Base-by-base conservation (phyloP, 2,888 invertebrate species). In the Pheosia tremula region DNA sequence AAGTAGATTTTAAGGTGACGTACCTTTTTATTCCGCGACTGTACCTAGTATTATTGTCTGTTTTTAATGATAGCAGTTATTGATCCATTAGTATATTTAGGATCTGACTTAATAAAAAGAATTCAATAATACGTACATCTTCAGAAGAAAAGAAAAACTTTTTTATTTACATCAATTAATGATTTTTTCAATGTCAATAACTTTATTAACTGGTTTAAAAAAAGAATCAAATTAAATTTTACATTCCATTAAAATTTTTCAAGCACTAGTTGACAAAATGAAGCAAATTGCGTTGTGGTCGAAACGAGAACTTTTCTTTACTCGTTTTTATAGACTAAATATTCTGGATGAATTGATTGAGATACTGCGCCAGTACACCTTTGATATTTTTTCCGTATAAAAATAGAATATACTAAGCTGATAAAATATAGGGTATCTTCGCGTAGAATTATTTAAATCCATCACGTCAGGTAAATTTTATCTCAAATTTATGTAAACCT, bases 391-490 rank as follows among this genome's bases (percentile, higher is more conserved):
- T 24, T 24, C 24, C 24, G 2, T 24, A 24, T 24, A 24, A 2
- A 24, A 24, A 24, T 24, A 24, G 24, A 24, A 24, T 24, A 1
- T 24, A 24, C 2, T 24, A 24, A 24, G 24, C 47, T n/a, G 4
- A 49, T n/a, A n/a, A 4, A n/a, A 11, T 41, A 3, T 10, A 9
- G 10, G 43, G 39, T 11, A 43, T 38, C n/a, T 50, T 24, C 24
- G 50, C 24, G 9, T 7, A 10, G 24, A 24, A 24, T 24, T 10
- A 37, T 37, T 53, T 4, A 37, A 53, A 6, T 38, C 9, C 37
- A 37, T 3, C 53, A 9, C 11, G 53, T 11, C 11, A 60, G 58
- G 60, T 64, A 60, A 58, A 62, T 62, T 64, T 69, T 66, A 37
- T 63, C 59, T 60, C 45, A 56, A 43, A 57, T 49, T 41, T 39